Evolutionary conservation across 2,888 invertebrate species (phyloP), one percentile per base, ranked within the genome.

Genomic region (Pollenia griseotomentosa): DNA sequence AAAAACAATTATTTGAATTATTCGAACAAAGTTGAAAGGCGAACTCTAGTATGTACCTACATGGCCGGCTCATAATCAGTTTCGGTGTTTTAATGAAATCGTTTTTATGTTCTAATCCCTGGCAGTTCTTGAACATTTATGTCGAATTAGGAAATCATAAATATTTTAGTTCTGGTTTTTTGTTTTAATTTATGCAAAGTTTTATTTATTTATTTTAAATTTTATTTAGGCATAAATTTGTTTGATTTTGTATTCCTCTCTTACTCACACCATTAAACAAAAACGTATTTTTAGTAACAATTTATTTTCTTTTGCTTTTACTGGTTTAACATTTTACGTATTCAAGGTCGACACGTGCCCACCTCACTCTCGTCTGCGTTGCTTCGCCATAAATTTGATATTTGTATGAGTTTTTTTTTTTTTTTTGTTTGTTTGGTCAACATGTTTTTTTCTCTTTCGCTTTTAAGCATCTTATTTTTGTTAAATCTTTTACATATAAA

Each of bases 321-420:
- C 88, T 82, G 81, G 75, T 83, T 78, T 87, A 88, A 75, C 59
- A 79, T 88, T 88, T 89, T 88, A 85, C 86, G 83, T 53, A 73
- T 89, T 89, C 89, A 89, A 89, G 89, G 89, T 89, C 88, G 89
- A 66, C 83, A 65, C 83, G 71, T 78, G 75, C 78, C 78, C 77
- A 68, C 57, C 63, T 84, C 65, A 61, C 81, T 81, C 65, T 68
- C 66, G 46, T 23, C 75, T 59, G 65, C 6, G 33, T 79, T 63
- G 51, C 40, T 59, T 63, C 51, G 55, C 63, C 40, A 73, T 63
- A 55, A 59, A 74, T 7, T 65, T 63, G 2, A 11, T 14, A 12
- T 42, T 19, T 23, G 11, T 40, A 53, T 55, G 55, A 48, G 14
- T 40, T 68, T 53, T 57, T 57, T 23, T 42, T 23, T 42, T 71